These are phyloP conservation scores for Formica selysi DNA, from an alignment of 1,140 invertebrate genomes.

Conservation along the genomic window DNA sequence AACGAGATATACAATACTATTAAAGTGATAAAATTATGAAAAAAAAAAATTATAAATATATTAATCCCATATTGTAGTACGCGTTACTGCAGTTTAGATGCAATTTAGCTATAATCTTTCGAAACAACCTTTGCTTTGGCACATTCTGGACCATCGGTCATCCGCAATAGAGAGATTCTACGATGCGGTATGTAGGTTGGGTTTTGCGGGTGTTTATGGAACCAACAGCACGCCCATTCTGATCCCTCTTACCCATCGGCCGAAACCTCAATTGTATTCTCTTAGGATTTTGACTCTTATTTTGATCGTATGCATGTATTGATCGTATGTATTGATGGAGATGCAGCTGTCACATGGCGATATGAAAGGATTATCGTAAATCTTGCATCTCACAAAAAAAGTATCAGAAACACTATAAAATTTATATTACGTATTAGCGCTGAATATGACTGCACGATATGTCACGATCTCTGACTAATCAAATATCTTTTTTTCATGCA, in stretches of 20 bases:
- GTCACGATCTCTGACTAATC: too few relatives aligned
- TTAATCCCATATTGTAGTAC: neutral
- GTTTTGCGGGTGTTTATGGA: constrained; percentile 80
- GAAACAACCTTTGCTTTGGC: constrained; percentile 33
- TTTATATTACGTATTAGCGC: neutral
- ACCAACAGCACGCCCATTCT: constrained; percentile 75
- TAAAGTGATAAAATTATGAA: neutral
- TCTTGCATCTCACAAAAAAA: neutral
- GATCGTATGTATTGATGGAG: neutral
- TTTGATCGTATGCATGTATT: constrained; percentile 29
- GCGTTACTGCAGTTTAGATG: neutral
- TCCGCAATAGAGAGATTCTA: constrained; percentile 68
- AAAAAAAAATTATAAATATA: constrained; percentile 3
- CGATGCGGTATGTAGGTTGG: constrained; percentile 67
- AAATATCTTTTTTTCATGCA: neutral
- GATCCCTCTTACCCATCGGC: constrained; percentile 52
- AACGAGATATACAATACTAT: neutral
- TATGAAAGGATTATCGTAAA: neutral
- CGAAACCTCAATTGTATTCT: constrained; percentile 74
- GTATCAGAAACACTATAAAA: neutral
- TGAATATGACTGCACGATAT: neutral
- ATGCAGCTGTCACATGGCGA: constrained; percentile 33
- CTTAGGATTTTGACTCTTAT: constrained; percentile 42
- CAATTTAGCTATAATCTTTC: neutral
- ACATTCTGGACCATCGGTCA: constrained; percentile 69